These are phyloP conservation scores for Peromyscus californicus DNA, from an alignment of 2,113 vertebrate genomes.

Conservation along the genomic window DNA sequence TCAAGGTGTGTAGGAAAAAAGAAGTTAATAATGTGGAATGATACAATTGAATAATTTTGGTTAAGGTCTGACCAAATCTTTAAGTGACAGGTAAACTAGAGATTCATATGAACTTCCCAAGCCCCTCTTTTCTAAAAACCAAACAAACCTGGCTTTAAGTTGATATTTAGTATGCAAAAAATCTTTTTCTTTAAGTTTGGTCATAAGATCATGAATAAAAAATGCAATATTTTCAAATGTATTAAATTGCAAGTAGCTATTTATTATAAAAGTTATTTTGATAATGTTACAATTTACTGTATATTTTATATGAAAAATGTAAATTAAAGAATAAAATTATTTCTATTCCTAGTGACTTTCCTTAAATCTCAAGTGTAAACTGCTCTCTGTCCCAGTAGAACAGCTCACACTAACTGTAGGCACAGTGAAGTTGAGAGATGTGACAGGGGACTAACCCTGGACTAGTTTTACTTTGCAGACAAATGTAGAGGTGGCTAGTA, in stretches of 20 bases:
- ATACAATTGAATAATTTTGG: neutral
- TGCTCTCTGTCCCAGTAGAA: neutral
- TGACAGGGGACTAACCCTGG: neutral
- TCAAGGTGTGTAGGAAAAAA: neutral
- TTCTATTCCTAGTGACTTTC: neutral
- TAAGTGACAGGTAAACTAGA: neutral
- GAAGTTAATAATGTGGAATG: neutral
- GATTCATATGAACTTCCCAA: neutral
- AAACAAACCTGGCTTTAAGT: neutral
- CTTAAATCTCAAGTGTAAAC: neutral
- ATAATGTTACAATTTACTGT: neutral
- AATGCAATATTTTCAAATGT: neutral
- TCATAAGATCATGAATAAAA: neutral
- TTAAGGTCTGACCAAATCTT: neutral
- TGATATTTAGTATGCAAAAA: neutral
- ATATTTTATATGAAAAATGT: neutral
- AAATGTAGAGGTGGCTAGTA: neutral
- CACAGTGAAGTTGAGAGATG: neutral
- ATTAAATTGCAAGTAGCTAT: neutral
- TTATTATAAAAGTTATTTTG: neutral
- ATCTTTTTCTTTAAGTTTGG: neutral
- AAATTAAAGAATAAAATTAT: neutral
- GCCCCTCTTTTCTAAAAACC: neutral
- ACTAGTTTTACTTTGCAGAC: neutral
- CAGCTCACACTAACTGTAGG: neutral